Evolutionary conservation across 2,797 vertebrate genomes (phyloP), one percentile per base, ranked within the genome.

Genomic region (Atherinosoma microstoma): DNA sequence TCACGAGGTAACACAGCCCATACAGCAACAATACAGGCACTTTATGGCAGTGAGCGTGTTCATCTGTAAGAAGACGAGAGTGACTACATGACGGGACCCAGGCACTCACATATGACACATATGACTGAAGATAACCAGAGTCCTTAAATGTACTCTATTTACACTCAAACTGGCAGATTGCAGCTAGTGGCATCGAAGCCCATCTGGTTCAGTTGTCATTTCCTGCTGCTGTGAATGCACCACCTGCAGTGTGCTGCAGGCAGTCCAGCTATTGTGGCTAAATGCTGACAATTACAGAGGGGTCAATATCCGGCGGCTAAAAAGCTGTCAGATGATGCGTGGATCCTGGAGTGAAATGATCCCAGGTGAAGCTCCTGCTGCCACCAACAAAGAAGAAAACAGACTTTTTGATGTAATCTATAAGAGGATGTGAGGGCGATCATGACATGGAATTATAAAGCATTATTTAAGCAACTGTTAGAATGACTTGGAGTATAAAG

Each of bases 201-300:
- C 65, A 83, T 87, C 67, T 74, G 82, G 68, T 66, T 82, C 72
- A 68, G 27, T 12, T 36, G 68, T 76, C 29, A 77, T 63, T 82
- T 84, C 79, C 83, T 83, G 82, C 71, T 49, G 73, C 59, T 72
- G 57, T 77, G 67, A 84, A 90, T 47, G 58, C 16, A 30, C 76
- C 86, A 79, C 84, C 80, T 80, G 77, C 83, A 68, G 68, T 32
- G 76, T 3, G 47, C 78, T 66, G 64, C 68, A 2, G 24, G 76
- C 76, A 18, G 38, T 72, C 56, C 35, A 40, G 74, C 74, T 64
- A 76, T 59, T 74, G 79, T 30, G 51, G 63, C 70, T 86, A 80
- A 84, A 85, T 16, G 57, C 71, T 68, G 72, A 67, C 79, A 86
- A 81, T 88, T 87, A 84, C 65, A 64, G 30, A 35, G 13, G 30